Evolutionary conservation across 2,113 vertebrate species (phyloP).

Genomic region (Cyanoderma ruficeps): DNA sequence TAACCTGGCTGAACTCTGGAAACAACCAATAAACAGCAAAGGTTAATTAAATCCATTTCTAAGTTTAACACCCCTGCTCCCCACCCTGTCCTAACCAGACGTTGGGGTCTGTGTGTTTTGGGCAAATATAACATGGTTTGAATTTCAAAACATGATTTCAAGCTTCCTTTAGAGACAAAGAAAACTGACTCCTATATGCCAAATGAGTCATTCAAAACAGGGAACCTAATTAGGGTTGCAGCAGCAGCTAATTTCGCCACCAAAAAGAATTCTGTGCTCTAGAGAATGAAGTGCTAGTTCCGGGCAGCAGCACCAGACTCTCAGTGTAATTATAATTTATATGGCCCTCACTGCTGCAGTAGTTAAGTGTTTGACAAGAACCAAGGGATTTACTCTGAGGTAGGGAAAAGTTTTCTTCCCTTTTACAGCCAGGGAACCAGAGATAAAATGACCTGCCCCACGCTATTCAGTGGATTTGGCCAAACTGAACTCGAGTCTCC

Average conservation of each 20-base stretch:
- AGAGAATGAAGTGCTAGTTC: constrained; percentile 64
- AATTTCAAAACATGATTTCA: constrained; percentile 56
- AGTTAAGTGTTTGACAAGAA: constrained; percentile 55
- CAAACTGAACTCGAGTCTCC: not conserved
- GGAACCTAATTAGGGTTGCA: constrained; percentile 34
- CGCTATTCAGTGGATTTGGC: not conserved
- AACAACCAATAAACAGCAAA: constrained; percentile 65
- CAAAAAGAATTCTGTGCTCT: constrained; percentile 38
- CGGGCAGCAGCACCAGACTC: constrained; percentile 41
- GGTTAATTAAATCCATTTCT: constrained; percentile 69
- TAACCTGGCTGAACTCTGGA: constrained; percentile 67
- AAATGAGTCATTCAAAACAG: constrained; percentile 35
- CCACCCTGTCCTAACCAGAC: constrained; percentile 51
- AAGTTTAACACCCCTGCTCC: constrained; percentile 64
- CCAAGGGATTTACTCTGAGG: constrained; percentile 47
- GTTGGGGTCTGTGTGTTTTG: constrained; percentile 26
- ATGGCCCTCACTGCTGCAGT: constrained; percentile 1
- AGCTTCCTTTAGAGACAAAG: constrained; percentile 41
- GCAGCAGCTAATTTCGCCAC: constrained; percentile 38
- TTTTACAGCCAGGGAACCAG: constrained; percentile 1
- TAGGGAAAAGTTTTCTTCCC: constrained; percentile 46
- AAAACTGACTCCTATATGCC: constrained; percentile 39
- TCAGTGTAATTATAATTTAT: constrained; percentile 62
- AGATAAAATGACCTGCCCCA: not conserved
- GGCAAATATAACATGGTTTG: constrained; percentile 58